Conservation (phyloP, 1,140 invertebrate genomes). For the Chionoecetes opilio region DNA sequence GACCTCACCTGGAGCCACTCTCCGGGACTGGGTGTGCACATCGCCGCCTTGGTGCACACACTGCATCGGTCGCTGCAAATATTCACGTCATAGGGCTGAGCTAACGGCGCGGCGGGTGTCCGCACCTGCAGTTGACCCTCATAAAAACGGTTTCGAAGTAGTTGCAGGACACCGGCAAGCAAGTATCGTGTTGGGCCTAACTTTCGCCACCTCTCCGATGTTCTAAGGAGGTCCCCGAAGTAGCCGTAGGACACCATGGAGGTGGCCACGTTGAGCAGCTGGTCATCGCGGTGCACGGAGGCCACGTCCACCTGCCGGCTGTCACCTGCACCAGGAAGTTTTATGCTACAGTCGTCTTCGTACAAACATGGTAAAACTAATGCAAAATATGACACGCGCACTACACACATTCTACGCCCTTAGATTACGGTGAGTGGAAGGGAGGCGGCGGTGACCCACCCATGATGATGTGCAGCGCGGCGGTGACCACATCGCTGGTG, state of each 20-base stretch:
- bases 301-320: constrained; percentile 90
- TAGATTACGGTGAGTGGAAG: constrained; percentile 67
- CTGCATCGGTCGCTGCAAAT: constrained; percentile 80
- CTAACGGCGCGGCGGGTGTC: constrained; percentile 69
- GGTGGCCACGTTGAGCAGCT: constrained; percentile 89
- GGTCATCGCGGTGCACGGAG: constrained; percentile 88
- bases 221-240: constrained; percentile 92
- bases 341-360: not conserved
- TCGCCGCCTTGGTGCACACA: constrained; percentile 71
- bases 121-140: constrained; percentile 80
- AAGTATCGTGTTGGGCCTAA: constrained; percentile 95
- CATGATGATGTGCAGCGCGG: constrained; percentile 91
- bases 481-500: constrained; percentile 92
- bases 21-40: constrained; percentile 53
- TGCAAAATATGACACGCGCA: no score
- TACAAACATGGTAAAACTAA: not conserved
- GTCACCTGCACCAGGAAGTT: constrained; percentile 85
- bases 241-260: constrained; percentile 95
- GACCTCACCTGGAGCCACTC: constrained; percentile 81
- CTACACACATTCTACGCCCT: constrained; percentile 31
- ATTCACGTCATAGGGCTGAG: constrained; percentile 74
- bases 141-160: constrained; percentile 82
- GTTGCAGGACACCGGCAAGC: constrained; percentile 81
- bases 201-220: constrained; percentile 93
- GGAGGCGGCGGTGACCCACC: constrained; percentile 27